Percentiles rank a stretch among this genome's conserved stretches.
Evolutionary conservation across 2,113 vertebrate genomes (phyloP).

Genomic region (Scolopax mira): DNA sequence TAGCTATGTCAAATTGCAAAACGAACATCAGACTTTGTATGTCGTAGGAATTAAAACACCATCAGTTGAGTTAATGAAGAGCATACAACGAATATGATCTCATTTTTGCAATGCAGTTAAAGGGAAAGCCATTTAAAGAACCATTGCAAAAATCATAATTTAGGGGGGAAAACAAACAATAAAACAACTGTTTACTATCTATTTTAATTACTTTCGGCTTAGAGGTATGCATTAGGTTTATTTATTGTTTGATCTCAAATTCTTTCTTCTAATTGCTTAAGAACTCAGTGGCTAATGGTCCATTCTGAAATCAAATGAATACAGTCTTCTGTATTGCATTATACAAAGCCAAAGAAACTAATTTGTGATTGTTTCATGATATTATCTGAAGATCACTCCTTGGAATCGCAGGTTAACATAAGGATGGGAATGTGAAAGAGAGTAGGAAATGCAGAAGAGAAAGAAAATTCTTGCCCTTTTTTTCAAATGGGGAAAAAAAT

Average conservation of each 20-base stretch:
- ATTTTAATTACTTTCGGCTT: slow-evolving; percentile 65
- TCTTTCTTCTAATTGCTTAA: background rate
- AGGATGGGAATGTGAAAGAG: background rate
- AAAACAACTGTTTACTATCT: slow-evolving; percentile 63
- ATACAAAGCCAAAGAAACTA: background rate
- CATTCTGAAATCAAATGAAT: slow-evolving; percentile 20
- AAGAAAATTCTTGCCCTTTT: background rate
- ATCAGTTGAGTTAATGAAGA: slow-evolving; percentile 76
- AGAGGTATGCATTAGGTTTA: slow-evolving; percentile 60
- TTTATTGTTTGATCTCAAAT: slow-evolving; percentile 43
- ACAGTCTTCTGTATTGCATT: background rate
- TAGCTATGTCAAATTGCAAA: slow-evolving; percentile 67
- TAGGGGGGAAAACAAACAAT: slow-evolving; percentile 33
- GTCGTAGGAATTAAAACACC: slow-evolving; percentile 72
- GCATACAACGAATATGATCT: slow-evolving; percentile 56
- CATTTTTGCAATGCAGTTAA: slow-evolving; percentile 63
- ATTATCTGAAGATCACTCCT: background rate
- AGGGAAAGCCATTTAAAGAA: slow-evolving; percentile 56
- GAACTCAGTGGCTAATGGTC: slow-evolving; percentile 40
- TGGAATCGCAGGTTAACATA: background rate
- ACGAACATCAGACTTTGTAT: slow-evolving; percentile 48
- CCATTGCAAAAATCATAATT: slow-evolving; percentile 63
- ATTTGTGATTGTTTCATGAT: background rate
- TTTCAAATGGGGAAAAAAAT: background rate
- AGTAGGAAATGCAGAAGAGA: background rate